These are phyloP conservation scores for Temnothorax unifasciatus DNA, from an alignment of 2,888 invertebrate genomes.

Conservation along the genomic window DNA sequence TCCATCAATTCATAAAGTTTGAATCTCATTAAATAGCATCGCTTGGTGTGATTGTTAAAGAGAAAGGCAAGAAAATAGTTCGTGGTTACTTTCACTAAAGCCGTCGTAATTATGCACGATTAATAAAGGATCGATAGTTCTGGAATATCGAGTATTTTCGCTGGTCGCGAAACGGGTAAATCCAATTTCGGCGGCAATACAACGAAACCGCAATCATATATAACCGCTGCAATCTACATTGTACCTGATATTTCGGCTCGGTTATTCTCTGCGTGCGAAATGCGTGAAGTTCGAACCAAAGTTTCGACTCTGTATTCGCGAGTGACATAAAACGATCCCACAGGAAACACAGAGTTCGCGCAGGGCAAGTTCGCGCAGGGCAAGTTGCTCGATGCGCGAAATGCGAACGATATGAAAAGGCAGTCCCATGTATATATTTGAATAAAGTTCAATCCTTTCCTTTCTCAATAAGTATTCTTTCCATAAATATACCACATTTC, in stretches of 20 bases:
- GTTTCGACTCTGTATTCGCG: constrained; percentile 21
- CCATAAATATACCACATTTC: background rate
- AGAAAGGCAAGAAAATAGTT: background rate
- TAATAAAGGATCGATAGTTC: background rate
- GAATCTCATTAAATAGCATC: background rate
- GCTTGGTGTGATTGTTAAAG: background rate
- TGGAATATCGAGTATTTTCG: background rate
- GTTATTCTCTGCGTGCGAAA: constrained; percentile 42
- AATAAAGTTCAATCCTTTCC: background rate
- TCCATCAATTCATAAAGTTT: background rate
- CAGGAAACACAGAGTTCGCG: constrained; percentile 2
- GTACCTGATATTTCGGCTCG: constrained; percentile 22
- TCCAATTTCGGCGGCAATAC: background rate
- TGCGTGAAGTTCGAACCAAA: constrained; percentile 1
- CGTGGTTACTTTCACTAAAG: background rate
- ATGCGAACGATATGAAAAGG: background rate
- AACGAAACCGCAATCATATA: constrained; percentile 34
- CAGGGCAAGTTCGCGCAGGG: background rate
- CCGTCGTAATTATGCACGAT: background rate
- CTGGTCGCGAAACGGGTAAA: background rate
- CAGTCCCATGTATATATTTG: too few relatives aligned
- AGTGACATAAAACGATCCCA: background rate
- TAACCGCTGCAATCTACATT: constrained; percentile 41
- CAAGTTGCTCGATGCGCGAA: background rate
- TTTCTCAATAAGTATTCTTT: background rate